Base-by-base conservation (phyloP, 2,797 vertebrate species). In the Enteromius argenteus region DNA sequence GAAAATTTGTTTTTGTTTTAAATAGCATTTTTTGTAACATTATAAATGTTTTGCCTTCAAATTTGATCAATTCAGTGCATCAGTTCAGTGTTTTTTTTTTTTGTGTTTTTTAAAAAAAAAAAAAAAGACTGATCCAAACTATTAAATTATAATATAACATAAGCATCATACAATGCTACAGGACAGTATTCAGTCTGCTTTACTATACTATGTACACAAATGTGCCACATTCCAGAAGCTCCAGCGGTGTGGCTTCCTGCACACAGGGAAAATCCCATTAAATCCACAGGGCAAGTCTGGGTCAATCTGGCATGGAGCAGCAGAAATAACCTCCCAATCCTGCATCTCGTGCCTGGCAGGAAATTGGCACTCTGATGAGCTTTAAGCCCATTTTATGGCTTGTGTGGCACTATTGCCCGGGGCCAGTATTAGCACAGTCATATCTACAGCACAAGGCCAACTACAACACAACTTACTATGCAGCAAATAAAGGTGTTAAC, bases 321-420 rank as follows among this genome's bases (percentile, higher is more conserved):
- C 46, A 76, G 78, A 87, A 85, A 89, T 88, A 87, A 87, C 86
- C 83, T 56, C 84, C 68, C 84, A 86, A 80, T 88, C 88, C 74
- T 80, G 83, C 80, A 67, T 79, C 77, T 85, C 62, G 30, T 85
- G 88, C 72, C 84, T 66, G 79, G 84, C 81, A 84, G 74, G 79
- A 87, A 81, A 87, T 84, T 88, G 87, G 87, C 85, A 87, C 66
- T 79, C 72, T 76, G 60, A 80, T 85, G 80, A 79, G 35, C 60
- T 87, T 86, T 87, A 90, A 89, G 80, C 81, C 84, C 74, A 87
- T 90, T 89, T 84, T 76, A 79, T 67, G 84, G 81, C 85, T 80
- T 77, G 77, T 49, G 78, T 87, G 85, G 84, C 80, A 86, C 86
- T 74, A 66, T 81, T 86, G 73, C 84, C 83, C 39, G 11, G 27